phyloP scores from a whole-genome alignment of 2,888 invertebrate species.

The Orgyia antiqua region DNA sequence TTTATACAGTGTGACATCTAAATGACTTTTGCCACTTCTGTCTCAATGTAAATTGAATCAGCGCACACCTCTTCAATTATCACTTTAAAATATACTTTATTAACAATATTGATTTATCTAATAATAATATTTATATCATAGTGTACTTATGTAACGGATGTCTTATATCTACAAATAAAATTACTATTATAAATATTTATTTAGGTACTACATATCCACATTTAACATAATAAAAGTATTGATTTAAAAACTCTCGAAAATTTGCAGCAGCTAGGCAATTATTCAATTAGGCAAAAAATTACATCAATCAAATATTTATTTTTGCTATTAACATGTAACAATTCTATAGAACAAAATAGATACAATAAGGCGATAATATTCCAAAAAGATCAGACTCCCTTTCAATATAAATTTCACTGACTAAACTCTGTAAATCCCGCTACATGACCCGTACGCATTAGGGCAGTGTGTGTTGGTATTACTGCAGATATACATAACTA shows the following conservation, averaged over 20 bases:
- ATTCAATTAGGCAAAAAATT: no score
- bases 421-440: slow-evolving; percentile 75
- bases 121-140: no score
- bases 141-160: no score
- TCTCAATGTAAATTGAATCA: slow-evolving; percentile 38
- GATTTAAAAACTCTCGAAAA: no score
- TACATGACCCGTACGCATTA: slow-evolving; percentile 77
- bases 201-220: no score
- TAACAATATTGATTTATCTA: background rate
- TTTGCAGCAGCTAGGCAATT: no score
- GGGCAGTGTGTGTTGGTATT: slow-evolving; percentile 72
- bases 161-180: no score
- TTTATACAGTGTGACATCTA: slow-evolving; percentile 28
- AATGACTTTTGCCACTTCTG: slow-evolving; percentile 35
- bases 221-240: no score
- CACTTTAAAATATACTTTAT: slow-evolving; percentile 33
- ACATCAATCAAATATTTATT: no score
- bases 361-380: slow-evolving; percentile 37
- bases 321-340: no score
- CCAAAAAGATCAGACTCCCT: slow-evolving; percentile 76
- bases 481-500: slow-evolving; percentile 52
- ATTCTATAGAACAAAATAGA: no score
- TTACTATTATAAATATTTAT: no score
- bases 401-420: slow-evolving; percentile 76
- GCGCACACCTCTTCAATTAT: slow-evolving; percentile 45